Percentiles rank a stretch among this genome's conserved stretches.
These are phyloP conservation scores for Paedocypris sp. DNA, from an alignment of 2,113 vertebrate species.

Conservation along the genomic window DNA sequence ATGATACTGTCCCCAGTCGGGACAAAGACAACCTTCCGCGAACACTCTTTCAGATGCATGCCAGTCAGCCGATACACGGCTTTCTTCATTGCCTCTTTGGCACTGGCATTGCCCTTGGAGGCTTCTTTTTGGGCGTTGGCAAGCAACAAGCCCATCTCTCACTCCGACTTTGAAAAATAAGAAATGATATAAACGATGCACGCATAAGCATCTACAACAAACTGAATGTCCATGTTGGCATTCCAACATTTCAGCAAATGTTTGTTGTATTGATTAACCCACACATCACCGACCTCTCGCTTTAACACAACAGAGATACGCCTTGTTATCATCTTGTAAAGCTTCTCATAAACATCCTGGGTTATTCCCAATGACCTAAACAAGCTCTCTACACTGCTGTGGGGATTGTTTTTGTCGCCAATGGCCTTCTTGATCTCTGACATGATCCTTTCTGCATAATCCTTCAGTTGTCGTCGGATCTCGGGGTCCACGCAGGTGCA, in stretches of 20 bases:
- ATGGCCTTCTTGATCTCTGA: background rate
- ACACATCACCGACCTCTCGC: constrained; percentile 3
- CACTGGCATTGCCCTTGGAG: background rate
- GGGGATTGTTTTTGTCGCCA: background rate
- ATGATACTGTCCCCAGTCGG: background rate
- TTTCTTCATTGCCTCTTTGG: constrained; percentile 13
- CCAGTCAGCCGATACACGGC: constrained; percentile 15
- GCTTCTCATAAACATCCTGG: background rate
- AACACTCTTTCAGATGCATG: constrained; percentile 23
- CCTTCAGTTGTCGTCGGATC: background rate
- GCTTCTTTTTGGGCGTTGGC: background rate
- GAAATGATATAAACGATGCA: constrained; percentile 10
- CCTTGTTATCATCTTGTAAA: background rate
- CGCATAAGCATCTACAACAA: constrained; percentile 10
- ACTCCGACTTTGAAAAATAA: constrained; percentile 27
- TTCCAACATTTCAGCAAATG: background rate
- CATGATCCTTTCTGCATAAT: background rate
- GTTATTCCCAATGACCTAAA: background rate
- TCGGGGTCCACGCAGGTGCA: too few species aligned
- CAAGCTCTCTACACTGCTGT: background rate
- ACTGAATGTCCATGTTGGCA: constrained; percentile 18
- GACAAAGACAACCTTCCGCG: constrained; percentile 18
- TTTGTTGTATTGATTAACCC: constrained; percentile 27
- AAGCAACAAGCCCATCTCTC: constrained; percentile 22
- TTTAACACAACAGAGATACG: constrained; percentile 16